A percentile compares a stretch with the other conserved stretches of the same genome.
Conservation (phyloP, 1,140 invertebrate genomes). For the Drosophila littoralis region DNA sequence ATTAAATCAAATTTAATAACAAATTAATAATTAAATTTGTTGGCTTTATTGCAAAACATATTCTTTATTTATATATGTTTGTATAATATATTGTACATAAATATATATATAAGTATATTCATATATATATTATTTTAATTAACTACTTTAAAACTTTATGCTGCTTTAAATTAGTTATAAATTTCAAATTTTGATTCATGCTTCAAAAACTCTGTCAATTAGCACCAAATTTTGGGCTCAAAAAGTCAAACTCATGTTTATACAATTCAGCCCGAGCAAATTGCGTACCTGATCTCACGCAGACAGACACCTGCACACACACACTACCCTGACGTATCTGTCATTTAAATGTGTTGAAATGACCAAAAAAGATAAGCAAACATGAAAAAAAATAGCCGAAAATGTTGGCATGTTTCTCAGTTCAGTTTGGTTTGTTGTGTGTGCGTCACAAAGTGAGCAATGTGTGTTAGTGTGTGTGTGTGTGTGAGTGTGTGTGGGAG, state of each 20-base stretch:
- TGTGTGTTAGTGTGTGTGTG: conserved; percentile 34
- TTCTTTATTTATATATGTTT: too few relatives aligned
- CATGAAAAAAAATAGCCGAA: conserved; percentile 56
- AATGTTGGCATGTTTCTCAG: conserved; percentile 53
- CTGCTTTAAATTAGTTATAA: neutral
- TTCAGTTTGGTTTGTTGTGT: conserved; percentile 47
- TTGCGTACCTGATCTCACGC: conserved; percentile 27
- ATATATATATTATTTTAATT: neutral
- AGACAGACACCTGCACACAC: neutral
- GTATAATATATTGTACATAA: neutral
- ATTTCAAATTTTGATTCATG: neutral
- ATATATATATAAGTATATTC: neutral
- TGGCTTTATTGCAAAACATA: too few relatives aligned
- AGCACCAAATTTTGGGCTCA: conserved; percentile 25
- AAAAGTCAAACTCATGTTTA: conserved; percentile 29
- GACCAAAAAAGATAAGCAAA: conserved; percentile 73
- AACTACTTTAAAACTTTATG: too few relatives aligned
- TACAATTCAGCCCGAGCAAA: conserved; percentile 12
- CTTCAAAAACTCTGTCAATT: conserved; percentile 20
- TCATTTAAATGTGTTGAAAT: conserved; percentile 79
- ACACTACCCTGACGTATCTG: conserved; percentile 2
- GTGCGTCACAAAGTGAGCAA: conserved; percentile 75
- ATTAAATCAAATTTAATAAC: too few relatives aligned
- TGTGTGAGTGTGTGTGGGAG: conserved; percentile 28
- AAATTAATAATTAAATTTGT: too few relatives aligned